These are phyloP conservation scores for Serilophus lunatus DNA, from an alignment of 2,113 vertebrate genomes.

Conservation along the genomic window DNA sequence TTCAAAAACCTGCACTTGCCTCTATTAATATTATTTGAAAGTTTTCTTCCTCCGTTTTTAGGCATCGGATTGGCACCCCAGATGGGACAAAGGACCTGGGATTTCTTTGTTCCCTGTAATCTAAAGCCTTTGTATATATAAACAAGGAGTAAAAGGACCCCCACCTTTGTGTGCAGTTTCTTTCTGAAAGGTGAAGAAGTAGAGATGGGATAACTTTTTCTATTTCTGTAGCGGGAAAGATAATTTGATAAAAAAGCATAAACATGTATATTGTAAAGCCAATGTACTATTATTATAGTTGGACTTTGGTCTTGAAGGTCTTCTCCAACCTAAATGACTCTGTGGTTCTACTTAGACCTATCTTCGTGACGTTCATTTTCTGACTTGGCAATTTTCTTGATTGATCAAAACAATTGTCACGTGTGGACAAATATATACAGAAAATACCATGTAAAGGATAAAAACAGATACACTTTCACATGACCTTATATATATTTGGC, in stretches of 20 bases:
- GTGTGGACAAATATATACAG: background rate
- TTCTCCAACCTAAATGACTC: background rate
- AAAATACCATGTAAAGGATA: background rate
- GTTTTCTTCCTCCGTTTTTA: no score
- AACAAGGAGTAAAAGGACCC: background rate
- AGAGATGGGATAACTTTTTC: background rate
- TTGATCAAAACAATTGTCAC: background rate
- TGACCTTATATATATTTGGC: background rate
- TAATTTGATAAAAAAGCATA: background rate
- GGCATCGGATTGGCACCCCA: no score
- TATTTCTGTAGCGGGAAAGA: background rate
- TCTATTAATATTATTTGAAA: no score
- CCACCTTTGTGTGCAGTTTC: background rate
- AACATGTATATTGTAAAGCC: background rate
- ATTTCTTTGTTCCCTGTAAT: background rate
- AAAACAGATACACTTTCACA: background rate
- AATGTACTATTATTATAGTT: background rate
- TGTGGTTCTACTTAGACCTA: background rate
- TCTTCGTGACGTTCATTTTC: background rate
- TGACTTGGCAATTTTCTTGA: background rate
- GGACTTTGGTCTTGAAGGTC: background rate
- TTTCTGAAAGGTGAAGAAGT: background rate
- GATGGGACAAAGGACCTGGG: no score
- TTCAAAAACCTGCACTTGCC: no score
- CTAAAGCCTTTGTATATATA: background rate